Percentiles rank a stretch among this genome's conserved stretches.
Conservation (phyloP, 92 coral and sea anemone species). For the Metridium senile region DNA sequence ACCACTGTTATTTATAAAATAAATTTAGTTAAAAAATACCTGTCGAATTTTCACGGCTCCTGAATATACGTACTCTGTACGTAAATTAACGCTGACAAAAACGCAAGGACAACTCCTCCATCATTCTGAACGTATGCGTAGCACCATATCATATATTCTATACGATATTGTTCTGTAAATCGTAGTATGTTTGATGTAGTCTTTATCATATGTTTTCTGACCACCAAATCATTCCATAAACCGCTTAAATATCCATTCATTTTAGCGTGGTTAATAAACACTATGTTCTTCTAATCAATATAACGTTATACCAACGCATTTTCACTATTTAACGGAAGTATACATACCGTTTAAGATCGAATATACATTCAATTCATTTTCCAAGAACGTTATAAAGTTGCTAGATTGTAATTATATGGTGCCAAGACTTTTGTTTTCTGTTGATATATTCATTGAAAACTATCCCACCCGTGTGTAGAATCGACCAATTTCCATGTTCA, state of each 20-base stretch:
- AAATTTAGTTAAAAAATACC: no score
- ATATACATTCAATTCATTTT: not conserved
- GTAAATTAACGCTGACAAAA: no score
- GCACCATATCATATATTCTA: no score
- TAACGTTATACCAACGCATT: not conserved
- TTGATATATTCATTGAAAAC: conserved; percentile 1
- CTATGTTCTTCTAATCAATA: not conserved
- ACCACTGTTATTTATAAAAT: no score
- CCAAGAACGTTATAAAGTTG: not conserved
- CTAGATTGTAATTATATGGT: not conserved
- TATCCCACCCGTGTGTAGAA: conserved; percentile 1
- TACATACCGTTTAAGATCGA: not conserved
- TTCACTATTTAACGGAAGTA: not conserved
- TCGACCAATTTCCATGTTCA: not conserved
- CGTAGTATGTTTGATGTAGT: not conserved
- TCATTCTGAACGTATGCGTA: no score
- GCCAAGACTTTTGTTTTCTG: not conserved
- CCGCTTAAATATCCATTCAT: conserved; percentile 17
- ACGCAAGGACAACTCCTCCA: no score
- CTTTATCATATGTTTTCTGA: conserved; percentile 11
- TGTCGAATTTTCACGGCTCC: no score
- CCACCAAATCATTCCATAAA: conserved; percentile 2
- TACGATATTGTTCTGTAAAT: not conserved
- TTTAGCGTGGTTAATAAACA: not conserved
- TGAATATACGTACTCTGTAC: no score